Evolutionary conservation across 2,797 vertebrate species (phyloP).

Genomic region (Alca torda): DNA sequence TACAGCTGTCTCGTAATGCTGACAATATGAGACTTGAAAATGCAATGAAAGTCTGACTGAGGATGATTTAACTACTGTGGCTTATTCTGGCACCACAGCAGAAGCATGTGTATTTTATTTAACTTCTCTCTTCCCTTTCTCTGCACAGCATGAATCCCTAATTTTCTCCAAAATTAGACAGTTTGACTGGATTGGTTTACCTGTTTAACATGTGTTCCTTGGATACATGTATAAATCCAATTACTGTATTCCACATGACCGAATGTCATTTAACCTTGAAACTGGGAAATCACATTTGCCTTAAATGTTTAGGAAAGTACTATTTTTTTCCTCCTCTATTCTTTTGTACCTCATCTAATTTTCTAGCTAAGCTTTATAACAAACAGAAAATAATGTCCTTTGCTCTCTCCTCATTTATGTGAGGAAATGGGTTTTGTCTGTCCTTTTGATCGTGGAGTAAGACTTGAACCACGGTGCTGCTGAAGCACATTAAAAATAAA

Average conservation of each 20-base stretch:
- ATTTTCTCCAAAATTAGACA: constrained; percentile 4
- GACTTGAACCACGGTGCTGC: background rate
- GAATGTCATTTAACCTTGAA: background rate
- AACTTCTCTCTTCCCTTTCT: background rate
- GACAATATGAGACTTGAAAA: constrained; percentile 25
- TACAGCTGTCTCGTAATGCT: constrained; percentile 27
- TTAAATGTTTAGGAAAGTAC: background rate
- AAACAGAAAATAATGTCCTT: background rate
- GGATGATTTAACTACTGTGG: background rate
- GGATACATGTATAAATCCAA: background rate
- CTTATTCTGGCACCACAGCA: background rate
- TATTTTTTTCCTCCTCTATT: background rate
- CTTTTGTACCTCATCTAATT: background rate
- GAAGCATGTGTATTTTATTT: background rate
- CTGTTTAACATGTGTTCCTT: background rate
- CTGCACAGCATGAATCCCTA: background rate
- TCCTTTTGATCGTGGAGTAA: background rate
- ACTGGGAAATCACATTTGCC: background rate
- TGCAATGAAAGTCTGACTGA: background rate
- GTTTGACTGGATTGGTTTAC: background rate
- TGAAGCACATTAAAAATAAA: background rate
- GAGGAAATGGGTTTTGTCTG: background rate
- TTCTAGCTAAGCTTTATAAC: background rate
- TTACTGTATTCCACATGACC: background rate
- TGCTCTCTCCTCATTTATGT: background rate